Conservation (phyloP, 2,113 vertebrate genomes). For the Neofelis nebulosa region DNA sequence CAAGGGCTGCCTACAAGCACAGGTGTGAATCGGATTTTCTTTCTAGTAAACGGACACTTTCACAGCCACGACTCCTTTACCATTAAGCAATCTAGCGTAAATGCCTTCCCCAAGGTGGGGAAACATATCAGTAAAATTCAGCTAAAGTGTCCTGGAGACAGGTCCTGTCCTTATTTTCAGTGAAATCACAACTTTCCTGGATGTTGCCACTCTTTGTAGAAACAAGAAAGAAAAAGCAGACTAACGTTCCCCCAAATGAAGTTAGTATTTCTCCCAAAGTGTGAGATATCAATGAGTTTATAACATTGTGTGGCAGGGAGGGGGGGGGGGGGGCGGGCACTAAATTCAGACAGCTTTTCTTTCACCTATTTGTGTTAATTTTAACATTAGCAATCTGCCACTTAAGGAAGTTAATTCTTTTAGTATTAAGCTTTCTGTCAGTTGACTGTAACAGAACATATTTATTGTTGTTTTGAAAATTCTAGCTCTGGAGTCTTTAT, state of each 20-base stretch:
- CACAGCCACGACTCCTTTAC: neutral
- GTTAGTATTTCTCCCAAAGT: neutral
- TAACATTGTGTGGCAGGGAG: neutral
- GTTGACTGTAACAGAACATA: conserved; percentile 1
- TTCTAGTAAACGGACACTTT: neutral
- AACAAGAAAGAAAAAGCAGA: conserved; percentile 45
- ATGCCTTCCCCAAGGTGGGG: neutral
- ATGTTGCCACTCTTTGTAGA: neutral
- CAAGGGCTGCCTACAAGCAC: conserved; percentile 93
- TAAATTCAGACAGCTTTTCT: conserved; percentile 32
- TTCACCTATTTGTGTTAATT: neutral
- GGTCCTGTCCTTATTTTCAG: conserved; percentile 7
- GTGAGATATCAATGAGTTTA: neutral
- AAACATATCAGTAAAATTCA: conserved; percentile 38
- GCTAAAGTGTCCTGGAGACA: neutral
- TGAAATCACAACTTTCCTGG: neutral
- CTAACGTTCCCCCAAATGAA: conserved; percentile 8
- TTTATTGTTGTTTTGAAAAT: conserved; percentile 42
- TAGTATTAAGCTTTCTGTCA: conserved; percentile 7
- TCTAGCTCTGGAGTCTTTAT: neutral
- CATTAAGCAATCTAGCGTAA: neutral
- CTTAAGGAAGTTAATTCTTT: conserved; percentile 36
- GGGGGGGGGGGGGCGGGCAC: neutral
- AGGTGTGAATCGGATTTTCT: conserved; percentile 15
- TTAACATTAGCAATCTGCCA: neutral